Conservation (phyloP, 37 sponge, comb jelly and placozoan species). For the Spongilla lacustris region DNA sequence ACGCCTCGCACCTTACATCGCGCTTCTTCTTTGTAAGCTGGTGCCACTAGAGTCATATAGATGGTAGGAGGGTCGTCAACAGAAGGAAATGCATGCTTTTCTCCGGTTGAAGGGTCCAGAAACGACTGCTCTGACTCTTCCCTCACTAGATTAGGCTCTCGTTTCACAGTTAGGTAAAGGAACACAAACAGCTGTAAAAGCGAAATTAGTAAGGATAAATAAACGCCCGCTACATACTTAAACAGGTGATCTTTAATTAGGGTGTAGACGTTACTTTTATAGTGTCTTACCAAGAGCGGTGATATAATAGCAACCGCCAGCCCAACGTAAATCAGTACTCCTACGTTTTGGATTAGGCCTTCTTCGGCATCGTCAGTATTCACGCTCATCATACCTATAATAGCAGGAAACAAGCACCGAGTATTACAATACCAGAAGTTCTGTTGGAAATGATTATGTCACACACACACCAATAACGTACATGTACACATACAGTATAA, state of each 20-base stretch:
- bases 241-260: neutral
- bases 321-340: neutral
- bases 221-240: neutral
- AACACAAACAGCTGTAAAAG: constrained; percentile 61
- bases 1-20: constrained; percentile 61
- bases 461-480: neutral
- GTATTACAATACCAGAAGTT: too few species aligned
- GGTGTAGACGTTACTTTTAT: neutral
- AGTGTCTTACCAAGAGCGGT: neutral
- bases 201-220: neutral
- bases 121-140: constrained; percentile 74
- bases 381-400: neutral
- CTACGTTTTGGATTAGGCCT: neutral
- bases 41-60: constrained; percentile 82
- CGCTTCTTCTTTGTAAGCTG: constrained; percentile 94
- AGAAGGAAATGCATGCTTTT: constrained; percentile 70
- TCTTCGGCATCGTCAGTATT: neutral
- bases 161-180: constrained; percentile 56
- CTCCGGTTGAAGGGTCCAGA: constrained; percentile 48
- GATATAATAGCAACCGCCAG: neutral
- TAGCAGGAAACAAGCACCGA: neutral
- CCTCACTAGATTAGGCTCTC: constrained; percentile 70
- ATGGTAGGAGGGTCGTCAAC: constrained; percentile 70
- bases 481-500: neutral
- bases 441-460: too few species aligned